Evolutionary conservation across 1,140 invertebrate genomes (phyloP), one percentile per base, ranked within the genome.

Genomic region (Pristionchus pacificus): DNA sequence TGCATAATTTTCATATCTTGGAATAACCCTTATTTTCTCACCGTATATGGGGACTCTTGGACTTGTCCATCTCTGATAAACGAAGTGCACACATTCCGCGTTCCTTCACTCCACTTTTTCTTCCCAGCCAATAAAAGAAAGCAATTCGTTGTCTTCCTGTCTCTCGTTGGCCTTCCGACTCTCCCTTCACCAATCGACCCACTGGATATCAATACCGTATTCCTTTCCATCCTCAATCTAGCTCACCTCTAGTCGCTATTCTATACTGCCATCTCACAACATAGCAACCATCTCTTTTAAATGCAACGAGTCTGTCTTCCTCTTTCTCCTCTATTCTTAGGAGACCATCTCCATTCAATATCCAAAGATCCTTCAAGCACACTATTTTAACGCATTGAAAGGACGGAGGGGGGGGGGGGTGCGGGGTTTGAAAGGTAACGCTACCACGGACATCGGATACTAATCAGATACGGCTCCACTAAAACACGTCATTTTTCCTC

Each of bases 71-170:
- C 19, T 74, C 70, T 19, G 62, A 61, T 15, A 74, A 64, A 15
- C 63, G 58, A 28, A 74, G 32, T 30, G 73, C 73, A 64, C 68
- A 71, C 13, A 74, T 31, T 1, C 73, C 73, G 10, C 71, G 73
- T 28, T 74, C 64, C 49, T 74, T 74, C 2, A 69, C 25, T 2
- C 64, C 71, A n/a, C 68, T 71, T 15, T 64, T 13, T 10, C 58
- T 38, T 60, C 73, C 73, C 2, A 74, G 60, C 73, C 73, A 74
- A 65, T 74, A 74, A 60, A 71, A 74, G 63, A 67, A 74, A 25
- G 73, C 73, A 2, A 71, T 49, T 33, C 73, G n/a, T 25, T 75
- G 55, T 30, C 73, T 60, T 15, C 73, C 73, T 30, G 73, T 74
- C 31, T 74, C 73, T 24, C 65, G 61, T 25, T 74, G 68, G 31